phyloP scores from a whole-genome alignment of 2,113 vertebrate genomes.

The Xenopus borealis region DNA sequence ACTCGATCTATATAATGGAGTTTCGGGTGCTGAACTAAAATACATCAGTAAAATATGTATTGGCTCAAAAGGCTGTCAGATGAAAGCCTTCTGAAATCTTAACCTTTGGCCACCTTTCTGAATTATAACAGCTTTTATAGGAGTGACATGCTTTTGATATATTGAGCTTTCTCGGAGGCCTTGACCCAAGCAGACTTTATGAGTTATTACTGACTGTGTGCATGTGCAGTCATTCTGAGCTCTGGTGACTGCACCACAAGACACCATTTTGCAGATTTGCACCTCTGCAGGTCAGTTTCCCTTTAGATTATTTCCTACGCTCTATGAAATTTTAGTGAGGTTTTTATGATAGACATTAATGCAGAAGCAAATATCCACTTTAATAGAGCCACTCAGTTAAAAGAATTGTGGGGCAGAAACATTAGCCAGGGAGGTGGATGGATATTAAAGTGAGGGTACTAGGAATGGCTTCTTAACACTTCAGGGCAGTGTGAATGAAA shows the following conservation, averaged over 20 bases:
- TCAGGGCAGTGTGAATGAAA: no score
- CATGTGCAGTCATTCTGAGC: neutral
- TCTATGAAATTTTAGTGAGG: constrained; percentile 42
- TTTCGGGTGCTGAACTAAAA: neutral
- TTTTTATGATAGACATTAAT: constrained; percentile 45
- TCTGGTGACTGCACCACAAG: constrained; percentile 10
- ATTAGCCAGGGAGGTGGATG: constrained; percentile 28
- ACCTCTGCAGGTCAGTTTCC: constrained; percentile 31
- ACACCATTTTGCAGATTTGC: constrained; percentile 30
- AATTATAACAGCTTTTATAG: constrained; percentile 4
- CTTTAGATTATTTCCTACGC: constrained; percentile 33
- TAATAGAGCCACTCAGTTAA: constrained; percentile 32
- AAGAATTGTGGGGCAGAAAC: constrained; percentile 20
- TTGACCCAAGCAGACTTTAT: constrained; percentile 34
- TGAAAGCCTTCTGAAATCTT: constrained; percentile 4
- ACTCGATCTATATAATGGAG: no score
- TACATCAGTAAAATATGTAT: neutral
- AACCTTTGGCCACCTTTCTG: constrained; percentile 21
- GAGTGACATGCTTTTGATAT: constrained; percentile 28
- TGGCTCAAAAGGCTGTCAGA: neutral
- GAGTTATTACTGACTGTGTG: constrained; percentile 22
- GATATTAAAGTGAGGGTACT: constrained; percentile 11
- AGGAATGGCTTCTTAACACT: neutral
- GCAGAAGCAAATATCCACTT: constrained; percentile 40
- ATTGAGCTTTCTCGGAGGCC: constrained; percentile 31